A percentile compares a stretch with the other conserved stretches of the same genome.
Conservation (phyloP, 64 coral and sea anemone genomes). For the Montipora foliosa region DNA sequence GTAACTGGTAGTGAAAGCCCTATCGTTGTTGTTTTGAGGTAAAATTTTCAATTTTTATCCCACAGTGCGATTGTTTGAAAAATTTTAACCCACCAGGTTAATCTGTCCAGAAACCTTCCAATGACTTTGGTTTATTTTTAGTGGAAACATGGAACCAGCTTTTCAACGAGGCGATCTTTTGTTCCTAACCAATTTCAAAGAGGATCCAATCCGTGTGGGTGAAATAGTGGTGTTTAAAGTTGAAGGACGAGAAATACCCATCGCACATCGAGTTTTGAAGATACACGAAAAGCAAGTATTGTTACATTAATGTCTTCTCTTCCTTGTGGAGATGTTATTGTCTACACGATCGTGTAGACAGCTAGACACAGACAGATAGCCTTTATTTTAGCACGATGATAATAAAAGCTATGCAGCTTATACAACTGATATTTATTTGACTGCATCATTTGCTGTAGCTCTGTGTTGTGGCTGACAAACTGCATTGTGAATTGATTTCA, state of each 20-base stretch:
- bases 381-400: no score
- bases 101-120: background rate
- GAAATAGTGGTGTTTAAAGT: constrained; percentile 99
- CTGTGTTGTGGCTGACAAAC: no score
- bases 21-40: constrained; percentile 97
- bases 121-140: constrained; percentile 50
- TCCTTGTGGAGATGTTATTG: background rate
- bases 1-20: constrained; percentile 97
- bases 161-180: constrained; percentile 98
- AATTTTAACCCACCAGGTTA: background rate
- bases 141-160: constrained; percentile 98
- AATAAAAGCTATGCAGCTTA: no score
- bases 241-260: constrained; percentile 97
- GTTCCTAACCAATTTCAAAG: constrained; percentile 91
- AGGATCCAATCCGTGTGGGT: constrained; percentile 97
- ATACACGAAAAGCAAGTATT: constrained; percentile 96
- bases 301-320: background rate
- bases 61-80: background rate
- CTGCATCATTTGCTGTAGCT: no score
- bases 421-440: no score
- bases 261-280: constrained; percentile 97
- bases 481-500: no score
- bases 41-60: background rate
- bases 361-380: no score
- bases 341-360: no score